Conservation (phyloP, 2,113 vertebrate species). For the Perccottus glenii region DNA sequence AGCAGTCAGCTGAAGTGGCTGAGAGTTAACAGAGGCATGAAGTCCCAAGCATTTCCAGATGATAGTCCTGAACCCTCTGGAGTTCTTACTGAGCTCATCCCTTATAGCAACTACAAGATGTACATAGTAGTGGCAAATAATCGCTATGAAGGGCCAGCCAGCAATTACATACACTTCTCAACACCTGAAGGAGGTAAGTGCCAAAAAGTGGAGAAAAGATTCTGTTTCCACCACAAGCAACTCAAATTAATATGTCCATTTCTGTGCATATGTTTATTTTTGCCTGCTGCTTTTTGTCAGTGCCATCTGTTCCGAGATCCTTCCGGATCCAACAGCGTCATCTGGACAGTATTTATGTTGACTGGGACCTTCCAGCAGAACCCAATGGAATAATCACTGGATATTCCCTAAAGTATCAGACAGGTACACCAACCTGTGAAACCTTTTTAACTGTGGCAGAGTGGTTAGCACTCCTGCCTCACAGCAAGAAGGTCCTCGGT, state of each 20-base stretch:
- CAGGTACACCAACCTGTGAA: constrained; percentile 77
- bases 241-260: background rate
- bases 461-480: background rate
- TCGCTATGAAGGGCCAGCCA: constrained; percentile 90
- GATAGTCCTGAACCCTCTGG: constrained; percentile 84
- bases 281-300: constrained; percentile 69
- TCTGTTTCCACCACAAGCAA: background rate
- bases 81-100: constrained; percentile 85
- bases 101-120: constrained; percentile 96
- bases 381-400: constrained; percentile 93
- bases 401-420: constrained; percentile 88
- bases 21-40: constrained; percentile 87
- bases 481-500: background rate
- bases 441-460: background rate
- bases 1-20: constrained; percentile 93
- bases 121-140: constrained; percentile 95
- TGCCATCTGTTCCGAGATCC: constrained; percentile 89
- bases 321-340: constrained; percentile 93
- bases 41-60: constrained; percentile 82
- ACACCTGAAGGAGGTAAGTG: constrained; percentile 93
- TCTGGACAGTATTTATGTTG: constrained; percentile 89
- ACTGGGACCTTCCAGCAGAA: constrained; percentile 92
- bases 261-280: background rate
- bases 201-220: constrained; percentile 10
- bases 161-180: constrained; percentile 90